Base-by-base conservation (phyloP, 2,888 invertebrate species). In the Schrankia costaestrigalis region DNA sequence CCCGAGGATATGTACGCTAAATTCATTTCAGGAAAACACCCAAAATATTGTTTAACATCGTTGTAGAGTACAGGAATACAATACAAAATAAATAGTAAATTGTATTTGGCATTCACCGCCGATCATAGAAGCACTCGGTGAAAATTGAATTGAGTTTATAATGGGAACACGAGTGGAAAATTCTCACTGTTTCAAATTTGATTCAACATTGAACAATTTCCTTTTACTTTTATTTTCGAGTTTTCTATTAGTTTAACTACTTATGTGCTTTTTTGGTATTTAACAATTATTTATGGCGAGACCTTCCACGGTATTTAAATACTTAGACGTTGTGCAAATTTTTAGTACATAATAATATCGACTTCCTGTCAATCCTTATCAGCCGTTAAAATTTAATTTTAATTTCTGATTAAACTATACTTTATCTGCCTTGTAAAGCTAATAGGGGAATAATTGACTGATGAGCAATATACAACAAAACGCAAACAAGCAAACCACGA, bases 51-150 rank as follows among this genome's bases (percentile, higher is more conserved):
- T n/a, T n/a, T n/a, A n/a, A n/a, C n/a, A n/a, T n/a, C n/a, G n/a
- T n/a, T n/a, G n/a, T n/a, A n/a, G n/a, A n/a, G n/a, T n/a, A n/a
- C n/a, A n/a, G n/a, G n/a, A n/a, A n/a, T n/a, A n/a, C n/a, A n/a
- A n/a, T n/a, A n/a, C n/a, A n/a, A n/a, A n/a, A n/a, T 24, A 10
- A 28, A 34, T 34, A 24, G 22, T 31, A 35, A 35, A 49, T 34
- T 32, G 38, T 31, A 14, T 31, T 53, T 38, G 33, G 35, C 49
- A 53, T 47, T 29, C 49, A 1, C 22, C 11, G 15, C 27, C 28
- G 24, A 35, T 35, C 31, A 34, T 27, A 35, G 26, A 35, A 29
- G 22, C 11, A 48, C 53, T 49, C 38, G 15, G 34, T 23, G 23
- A 39, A 34, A 38, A 47, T 26, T 31, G 27, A 35, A 31, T 35